A percentile compares a stretch with the other conserved stretches of the same genome.
Evolutionary conservation across 2,113 vertebrate genomes (phyloP).

Genomic region (Manacus vitellinus): DNA sequence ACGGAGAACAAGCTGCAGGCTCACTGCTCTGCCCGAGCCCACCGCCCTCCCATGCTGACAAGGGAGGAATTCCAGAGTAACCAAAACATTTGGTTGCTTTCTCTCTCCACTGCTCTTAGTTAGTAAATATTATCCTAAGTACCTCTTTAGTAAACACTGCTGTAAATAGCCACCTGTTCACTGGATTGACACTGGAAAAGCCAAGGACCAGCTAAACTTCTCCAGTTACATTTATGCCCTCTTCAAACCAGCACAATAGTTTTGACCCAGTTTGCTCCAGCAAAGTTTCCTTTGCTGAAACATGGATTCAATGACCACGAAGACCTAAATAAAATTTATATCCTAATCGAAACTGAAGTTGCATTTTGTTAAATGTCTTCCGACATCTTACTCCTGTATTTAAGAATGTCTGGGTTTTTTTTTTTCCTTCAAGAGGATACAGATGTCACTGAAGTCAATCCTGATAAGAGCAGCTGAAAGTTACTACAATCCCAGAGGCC

Average conservation of each 20-base stretch:
- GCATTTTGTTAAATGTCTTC: neutral
- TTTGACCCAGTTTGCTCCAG: neutral
- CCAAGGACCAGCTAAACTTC: neutral
- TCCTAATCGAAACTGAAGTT: neutral
- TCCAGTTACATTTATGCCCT: neutral
- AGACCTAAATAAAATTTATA: neutral
- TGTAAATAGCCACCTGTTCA: neutral
- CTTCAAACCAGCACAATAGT: neutral
- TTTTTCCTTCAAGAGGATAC: neutral
- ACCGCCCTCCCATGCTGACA: neutral
- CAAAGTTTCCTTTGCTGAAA: neutral
- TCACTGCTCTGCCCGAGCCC: neutral
- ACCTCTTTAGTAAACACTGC: neutral
- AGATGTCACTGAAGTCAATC: neutral
- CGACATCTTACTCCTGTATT: neutral
- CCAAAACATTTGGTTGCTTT: slow-evolving; percentile 4
- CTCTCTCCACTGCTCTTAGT: neutral
- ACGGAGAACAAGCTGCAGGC: neutral
- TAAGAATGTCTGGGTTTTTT: neutral
- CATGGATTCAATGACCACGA: neutral
- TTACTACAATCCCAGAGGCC: neutral
- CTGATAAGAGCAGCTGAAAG: neutral
- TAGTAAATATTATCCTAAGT: slow-evolving; percentile 3
- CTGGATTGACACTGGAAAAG: neutral
- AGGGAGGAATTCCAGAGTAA: neutral